Base-by-base conservation (phyloP, 1,140 invertebrate species). In the Habropoda laboriosa region DNA sequence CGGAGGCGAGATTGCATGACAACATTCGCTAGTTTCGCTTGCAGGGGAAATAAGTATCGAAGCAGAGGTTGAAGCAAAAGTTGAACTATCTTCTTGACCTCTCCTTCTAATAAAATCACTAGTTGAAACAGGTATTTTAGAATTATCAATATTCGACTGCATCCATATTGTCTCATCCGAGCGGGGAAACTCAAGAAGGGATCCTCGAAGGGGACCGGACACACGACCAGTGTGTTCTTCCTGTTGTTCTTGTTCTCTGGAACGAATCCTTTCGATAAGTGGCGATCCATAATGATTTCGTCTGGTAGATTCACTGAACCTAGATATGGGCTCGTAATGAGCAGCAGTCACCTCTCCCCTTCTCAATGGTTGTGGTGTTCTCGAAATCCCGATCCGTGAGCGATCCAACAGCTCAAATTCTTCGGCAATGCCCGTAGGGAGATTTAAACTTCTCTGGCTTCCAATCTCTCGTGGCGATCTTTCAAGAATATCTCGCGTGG, bases 351-450 rank as follows among this genome's bases (percentile, higher is more conserved):
- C 24, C 12, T 58, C 64, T 24, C 81, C 76, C 74, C 82, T 87
- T 55, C 89, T 86, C 1, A 83, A 67, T 3, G 90, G 91, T 42
- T 89, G 88, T 8, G 90, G 89, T 27, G 90, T 90, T 8, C 88
- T 82, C 27, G 89, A 89, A 16, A 83, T 47, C 45, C 71, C 47
- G 75, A 81, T 55, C 70, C 86, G 74, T 0, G 72, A 68, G 35
- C 73, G 68, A 80, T 73, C 57, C 49, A 58, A 57, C 21, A 77
- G 16, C 57, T 87, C 83, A 18, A 77, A 82, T 3, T 89, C 88
- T 6, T 87, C 79, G 51, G 79, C 72, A 3, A 80, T 73, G 3
- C 70, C 83, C 8, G 21, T 21, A 2, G 89, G 86, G 0, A 88
- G 79, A 61, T 90, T 84, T 40, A 90, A 74, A 61, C 90, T 90